Conservation (phyloP, 2,797 vertebrate species). For the Prionace glauca region DNA sequence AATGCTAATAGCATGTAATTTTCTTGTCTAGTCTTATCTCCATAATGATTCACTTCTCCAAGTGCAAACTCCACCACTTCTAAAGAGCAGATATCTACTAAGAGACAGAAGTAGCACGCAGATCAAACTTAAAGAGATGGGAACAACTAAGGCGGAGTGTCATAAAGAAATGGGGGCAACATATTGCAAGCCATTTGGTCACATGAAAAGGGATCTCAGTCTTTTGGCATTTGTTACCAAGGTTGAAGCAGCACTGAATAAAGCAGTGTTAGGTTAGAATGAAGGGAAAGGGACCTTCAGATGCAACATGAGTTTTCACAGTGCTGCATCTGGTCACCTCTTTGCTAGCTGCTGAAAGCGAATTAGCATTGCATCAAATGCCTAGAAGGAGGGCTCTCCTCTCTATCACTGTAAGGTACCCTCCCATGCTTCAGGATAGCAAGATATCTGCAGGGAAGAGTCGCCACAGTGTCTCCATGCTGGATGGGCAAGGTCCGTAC, state of each 20-base stretch:
- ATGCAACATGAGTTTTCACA: no score
- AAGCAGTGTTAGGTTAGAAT: background rate
- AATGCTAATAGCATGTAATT: background rate
- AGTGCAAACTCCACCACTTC: background rate
- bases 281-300: background rate
- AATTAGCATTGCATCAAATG: no score
- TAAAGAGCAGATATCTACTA: background rate
- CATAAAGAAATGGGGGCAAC: background rate
- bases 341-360: no score
- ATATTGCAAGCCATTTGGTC: background rate
- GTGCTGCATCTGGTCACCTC: no score
- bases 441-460: no score
- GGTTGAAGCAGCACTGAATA: background rate
- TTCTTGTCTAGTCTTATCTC: background rate
- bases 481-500: no score
- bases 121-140: background rate
- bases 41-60: background rate
- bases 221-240: background rate
- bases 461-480: no score
- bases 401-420: no score
- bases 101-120: background rate
- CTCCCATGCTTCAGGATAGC: no score
- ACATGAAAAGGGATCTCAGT: background rate
- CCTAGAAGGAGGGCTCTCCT: no score
- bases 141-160: background rate